Evolutionary conservation across 2,113 vertebrate genomes (phyloP), one percentile per base, ranked within the genome.

Genomic region (Pseudolaguvia tuberculata): DNA sequence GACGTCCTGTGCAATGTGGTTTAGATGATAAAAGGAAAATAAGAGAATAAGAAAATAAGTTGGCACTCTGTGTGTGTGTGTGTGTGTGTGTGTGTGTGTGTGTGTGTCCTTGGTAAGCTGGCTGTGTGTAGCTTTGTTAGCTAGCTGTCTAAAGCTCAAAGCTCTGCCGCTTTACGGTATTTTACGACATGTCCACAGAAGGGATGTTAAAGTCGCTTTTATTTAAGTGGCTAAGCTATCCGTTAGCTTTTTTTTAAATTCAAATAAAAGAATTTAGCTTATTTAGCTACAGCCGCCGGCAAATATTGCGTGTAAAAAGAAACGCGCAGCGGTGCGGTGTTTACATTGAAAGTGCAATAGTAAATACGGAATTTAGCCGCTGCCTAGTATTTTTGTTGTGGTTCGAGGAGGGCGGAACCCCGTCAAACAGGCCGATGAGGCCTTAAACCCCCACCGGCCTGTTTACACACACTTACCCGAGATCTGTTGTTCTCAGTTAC

Each of bases 371-470:
- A 0, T 29, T 72, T 20, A 45, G 55, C 27, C 70, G 70, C 35
- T 58, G 45, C 18, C 45, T n/a, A 50, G 51, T 75, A 55, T 71
- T 62, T 61, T 21, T 77, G 75, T 77, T 77, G 67, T 77, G 57
- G 75, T 52, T 70, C 21, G 20, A 70, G 35, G 75, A 77, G 75
- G 75, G 75, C 75, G 75, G 75, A 77, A 72, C 57, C 75, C 75
- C 67, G 66, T 39, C 75, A 69, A 51, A 59, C 66, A 76, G 75
- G 75, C 75, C 75, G 48, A 69, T 21, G 45, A 52, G 57, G 58
- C 75, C 67, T 67, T 57, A 29, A 39, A 75, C 39, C 47, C 47
- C 45, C 48, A 27, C 59, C 56, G 15, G 17, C n/a, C 42, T 7
- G 18, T 15, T 59, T 35, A 4, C n/a, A 27, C 12, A 13, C 48